Evolutionary conservation across 2,888 invertebrate genomes (phyloP), one percentile per base, ranked within the genome.

Genomic region (Luperina nickerlii): DNA sequence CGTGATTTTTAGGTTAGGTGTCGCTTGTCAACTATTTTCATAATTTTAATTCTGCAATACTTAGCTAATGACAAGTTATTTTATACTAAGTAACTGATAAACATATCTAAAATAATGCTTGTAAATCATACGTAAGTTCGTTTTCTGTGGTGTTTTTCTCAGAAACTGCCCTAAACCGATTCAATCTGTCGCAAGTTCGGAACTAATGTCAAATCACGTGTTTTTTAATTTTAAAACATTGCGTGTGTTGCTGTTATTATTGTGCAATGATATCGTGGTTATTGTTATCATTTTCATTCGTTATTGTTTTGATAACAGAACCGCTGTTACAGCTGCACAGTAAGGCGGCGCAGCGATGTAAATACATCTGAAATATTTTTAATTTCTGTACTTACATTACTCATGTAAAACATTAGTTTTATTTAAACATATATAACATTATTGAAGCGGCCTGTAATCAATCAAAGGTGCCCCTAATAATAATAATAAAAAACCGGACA

Each of bases 1-100:
- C 0, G 6, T n/a, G 6, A 2, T 62, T 82, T 82, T 54, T 74
- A 83, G 84, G 82, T 83, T 83, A 82, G 0, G 63, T 82, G n/a
- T 63, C n/a, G 15, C 7, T 24, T 24, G 57, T 57, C 45, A 5
- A 42, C 18, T 27, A 38, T 13, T 60, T 48, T 57, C 24, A 13
- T 24, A 0, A 57, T 48, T 38, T 15, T 68, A 20, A 57, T 48
- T 81, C 18, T 32, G 51, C 48, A n/a, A 32, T 72, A 38, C 38
- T 38, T 38, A 38, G 65, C 6, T 48, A 63, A n/a, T 27, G 7
- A 57, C 8, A 62, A 2, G 32, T 20, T 32, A 45, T 5, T 32
- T 18, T 4, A 32, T 3, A 32, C 42, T 42, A n/a, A 3, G 6
- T 4, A 13, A 20, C 13, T 32, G 67, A n/a, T 15, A 1, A 18